A percentile compares a stretch with the other conserved stretches of the same genome.
phyloP scores from a whole-genome alignment of 2,888 invertebrate genomes.

The Drosophila histrio region DNA sequence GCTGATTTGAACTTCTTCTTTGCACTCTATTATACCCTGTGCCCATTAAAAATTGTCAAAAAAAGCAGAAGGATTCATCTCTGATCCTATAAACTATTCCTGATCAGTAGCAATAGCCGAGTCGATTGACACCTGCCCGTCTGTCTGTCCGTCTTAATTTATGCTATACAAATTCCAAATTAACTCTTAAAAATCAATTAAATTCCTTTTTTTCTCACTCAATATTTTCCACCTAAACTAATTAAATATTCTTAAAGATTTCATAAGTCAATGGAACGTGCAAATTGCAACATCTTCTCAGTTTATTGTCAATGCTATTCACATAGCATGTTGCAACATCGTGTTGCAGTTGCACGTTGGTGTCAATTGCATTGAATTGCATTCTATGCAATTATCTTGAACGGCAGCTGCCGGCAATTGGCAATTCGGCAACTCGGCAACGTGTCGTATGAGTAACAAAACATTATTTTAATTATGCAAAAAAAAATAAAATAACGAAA shows the following conservation, averaged over 20 bases:
- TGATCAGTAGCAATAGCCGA: too few species aligned
- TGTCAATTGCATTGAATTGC: constrained; percentile 23
- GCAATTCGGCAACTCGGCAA: constrained; percentile 23
- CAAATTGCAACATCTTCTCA: constrained; percentile 34
- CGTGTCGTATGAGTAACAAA: constrained; percentile 70
- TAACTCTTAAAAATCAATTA: not conserved
- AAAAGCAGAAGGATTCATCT: too few species aligned
- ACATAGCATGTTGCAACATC: constrained; percentile 32
- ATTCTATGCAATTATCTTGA: constrained; percentile 55
- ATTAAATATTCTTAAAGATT: constrained; percentile 20
- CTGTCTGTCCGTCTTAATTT: too few species aligned
- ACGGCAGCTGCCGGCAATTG: constrained; percentile 27
- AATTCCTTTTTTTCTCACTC: not conserved
- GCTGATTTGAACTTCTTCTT: too few species aligned
- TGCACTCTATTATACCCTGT: too few species aligned
- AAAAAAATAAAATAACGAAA: constrained; percentile 13
- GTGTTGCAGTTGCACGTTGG: constrained; percentile 6
- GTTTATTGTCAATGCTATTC: constrained; percentile 4
- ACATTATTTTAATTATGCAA: constrained; percentile 72
- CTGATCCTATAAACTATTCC: too few species aligned
- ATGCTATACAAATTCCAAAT: too few species aligned
- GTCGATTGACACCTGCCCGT: too few species aligned
- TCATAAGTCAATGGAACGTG: constrained; percentile 14
- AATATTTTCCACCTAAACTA: not conserved
- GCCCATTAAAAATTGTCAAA: too few species aligned